Conservation (phyloP, 2,113 vertebrate genomes). For the Neomonachus schauinslandi region DNA sequence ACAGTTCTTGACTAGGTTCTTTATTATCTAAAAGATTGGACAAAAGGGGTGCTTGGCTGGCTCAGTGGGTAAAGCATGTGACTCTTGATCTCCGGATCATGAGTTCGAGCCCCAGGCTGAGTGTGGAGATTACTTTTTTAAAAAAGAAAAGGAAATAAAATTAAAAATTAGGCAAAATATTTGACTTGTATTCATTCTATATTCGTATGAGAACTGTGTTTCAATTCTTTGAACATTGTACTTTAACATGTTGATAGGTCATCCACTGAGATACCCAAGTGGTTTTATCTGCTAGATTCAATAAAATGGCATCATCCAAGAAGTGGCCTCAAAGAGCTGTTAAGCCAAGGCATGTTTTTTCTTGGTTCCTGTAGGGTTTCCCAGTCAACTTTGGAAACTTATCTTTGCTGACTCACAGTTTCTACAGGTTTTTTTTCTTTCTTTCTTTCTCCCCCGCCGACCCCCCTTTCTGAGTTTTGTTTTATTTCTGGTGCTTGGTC, state of each 20-base stretch:
- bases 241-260: background rate
- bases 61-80: background rate
- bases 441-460: no score
- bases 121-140: background rate
- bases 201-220: background rate
- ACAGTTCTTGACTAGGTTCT: background rate
- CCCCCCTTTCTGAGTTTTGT: background rate
- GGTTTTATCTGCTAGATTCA: background rate
- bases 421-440: background rate
- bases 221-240: background rate
- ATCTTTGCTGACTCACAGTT: background rate
- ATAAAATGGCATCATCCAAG: background rate
- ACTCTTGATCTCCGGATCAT: background rate
- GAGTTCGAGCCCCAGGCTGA: background rate
- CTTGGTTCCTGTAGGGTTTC: background rate
- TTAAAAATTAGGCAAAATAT: background rate
- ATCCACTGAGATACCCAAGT: background rate
- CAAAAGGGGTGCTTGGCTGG: background rate
- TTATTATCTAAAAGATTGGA: background rate
- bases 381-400: background rate
- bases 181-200: background rate
- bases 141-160: background rate
- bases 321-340: background rate
- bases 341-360: background rate
- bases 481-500: background rate